Evolutionary conservation across 2,113 vertebrate genomes (phyloP).

Genomic region (Spilogale gracilis): DNA sequence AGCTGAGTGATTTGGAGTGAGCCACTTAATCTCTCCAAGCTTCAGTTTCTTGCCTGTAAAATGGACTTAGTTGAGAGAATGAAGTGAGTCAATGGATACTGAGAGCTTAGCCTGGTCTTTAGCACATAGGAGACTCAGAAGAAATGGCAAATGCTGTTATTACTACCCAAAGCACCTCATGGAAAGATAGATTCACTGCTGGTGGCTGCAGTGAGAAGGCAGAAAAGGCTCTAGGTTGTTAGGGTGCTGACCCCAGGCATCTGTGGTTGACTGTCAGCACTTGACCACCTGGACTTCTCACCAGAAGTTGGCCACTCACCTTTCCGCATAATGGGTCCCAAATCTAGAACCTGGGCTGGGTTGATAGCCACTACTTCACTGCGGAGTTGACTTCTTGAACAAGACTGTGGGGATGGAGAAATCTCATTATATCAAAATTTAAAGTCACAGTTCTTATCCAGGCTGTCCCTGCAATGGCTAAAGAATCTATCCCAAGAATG

Average conservation of each 20-base stretch:
- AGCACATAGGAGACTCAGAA: neutral
- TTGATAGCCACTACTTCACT: neutral
- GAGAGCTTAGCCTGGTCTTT: neutral
- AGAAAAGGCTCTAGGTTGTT: neutral
- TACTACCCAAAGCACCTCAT: neutral
- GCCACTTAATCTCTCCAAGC: neutral
- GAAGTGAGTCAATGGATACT: neutral
- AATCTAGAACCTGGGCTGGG: conserved; percentile 12
- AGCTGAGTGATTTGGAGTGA: neutral
- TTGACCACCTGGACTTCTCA: neutral
- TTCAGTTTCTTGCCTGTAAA: neutral
- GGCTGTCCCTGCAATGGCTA: neutral
- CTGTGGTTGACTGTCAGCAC: neutral
- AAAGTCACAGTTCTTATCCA: neutral
- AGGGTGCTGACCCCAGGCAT: neutral
- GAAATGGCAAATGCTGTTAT: neutral
- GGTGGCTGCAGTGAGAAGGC: neutral
- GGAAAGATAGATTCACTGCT: neutral
- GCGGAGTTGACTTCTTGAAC: conserved; percentile 29
- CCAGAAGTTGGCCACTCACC: conserved; percentile 52
- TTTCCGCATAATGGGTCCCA: conserved; percentile 78
- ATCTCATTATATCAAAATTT: neutral
- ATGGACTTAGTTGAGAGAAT: neutral
- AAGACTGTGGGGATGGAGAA: conserved; percentile 61
- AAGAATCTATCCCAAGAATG: neutral